Base-by-base conservation (phyloP, 2,888 invertebrate species). In the Chymomyza caudatula region DNA sequence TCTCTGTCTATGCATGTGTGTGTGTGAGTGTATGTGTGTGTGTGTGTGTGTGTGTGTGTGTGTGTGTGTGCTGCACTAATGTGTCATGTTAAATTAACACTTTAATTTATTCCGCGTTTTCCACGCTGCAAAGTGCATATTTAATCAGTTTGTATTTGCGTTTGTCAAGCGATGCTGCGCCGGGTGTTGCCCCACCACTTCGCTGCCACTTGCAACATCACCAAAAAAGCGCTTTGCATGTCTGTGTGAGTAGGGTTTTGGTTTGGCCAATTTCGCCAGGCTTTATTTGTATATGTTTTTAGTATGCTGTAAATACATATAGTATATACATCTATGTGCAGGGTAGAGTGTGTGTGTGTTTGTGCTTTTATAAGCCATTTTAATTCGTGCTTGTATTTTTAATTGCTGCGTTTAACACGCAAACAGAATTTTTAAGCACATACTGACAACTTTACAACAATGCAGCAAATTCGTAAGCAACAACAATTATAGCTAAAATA, bases 21-120 rank as follows among this genome's bases (percentile, higher is more conserved):
- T 60, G 23, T 20, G 47, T 56, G 44, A 8, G 4, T 20, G 17
- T 54, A 23, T 52, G 56, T 58, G 42, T 44, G 43, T 58, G 49
- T 56, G 57, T 47, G 67, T 69, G 69, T 68, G 57, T 67, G 63
- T 56, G 42, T 51, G 64, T 58, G 58, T 59, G 62, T 56, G 43
- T 44, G 43, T 20, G 13, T 20, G 42, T 11, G 51, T 29, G 43
- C 54, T 73, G 69, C 84, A 77, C 85, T 85, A 87, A 85, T 85
- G 87, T 87, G 85, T 85, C 85, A 85, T 85, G 87, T 85, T 82
- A 86, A 85, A 85, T 85, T 85, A 85, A 85, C 85, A 86, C 87
- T 87, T 85, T 85, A 85, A 85, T 85, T 86, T 87, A 85, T 85
- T 87, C 86, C 86, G 87, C 87, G 86, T 84, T 79, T 74, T 74